Conservation (phyloP, 2,113 vertebrate genomes). For the Turnix velox region DNA sequence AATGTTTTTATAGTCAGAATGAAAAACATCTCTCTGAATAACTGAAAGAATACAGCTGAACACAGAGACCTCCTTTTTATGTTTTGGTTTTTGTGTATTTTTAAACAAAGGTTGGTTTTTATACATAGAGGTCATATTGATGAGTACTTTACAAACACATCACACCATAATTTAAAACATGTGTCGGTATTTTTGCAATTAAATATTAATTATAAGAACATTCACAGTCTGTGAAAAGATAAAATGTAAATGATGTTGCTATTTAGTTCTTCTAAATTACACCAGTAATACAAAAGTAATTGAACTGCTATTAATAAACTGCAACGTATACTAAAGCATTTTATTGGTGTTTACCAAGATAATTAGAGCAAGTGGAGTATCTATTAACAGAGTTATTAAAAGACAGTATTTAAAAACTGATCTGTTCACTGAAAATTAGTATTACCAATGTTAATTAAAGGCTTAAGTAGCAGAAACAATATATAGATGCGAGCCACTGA, state of each 20-base stretch:
- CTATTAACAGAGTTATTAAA: constrained; percentile 6
- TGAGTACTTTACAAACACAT: background rate
- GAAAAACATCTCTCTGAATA: background rate
- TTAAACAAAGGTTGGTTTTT: background rate
- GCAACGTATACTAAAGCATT: background rate
- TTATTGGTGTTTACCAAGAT: constrained; percentile 26
- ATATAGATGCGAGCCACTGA: background rate
- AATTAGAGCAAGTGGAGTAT: constrained; percentile 28
- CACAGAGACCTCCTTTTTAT: background rate
- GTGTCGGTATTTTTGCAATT: background rate
- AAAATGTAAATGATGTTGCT: background rate
- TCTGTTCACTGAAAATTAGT: background rate
- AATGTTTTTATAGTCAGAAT: background rate
- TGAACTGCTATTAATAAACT: constrained; percentile 34
- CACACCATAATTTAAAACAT: background rate
- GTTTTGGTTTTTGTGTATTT: no score
- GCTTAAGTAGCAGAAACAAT: constrained; percentile 8
- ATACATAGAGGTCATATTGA: background rate
- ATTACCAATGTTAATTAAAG: constrained; percentile 18
- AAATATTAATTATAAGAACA: background rate
- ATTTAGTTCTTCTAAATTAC: constrained; percentile 33
- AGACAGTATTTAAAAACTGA: background rate
- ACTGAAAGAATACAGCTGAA: background rate
- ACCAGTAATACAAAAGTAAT: constrained; percentile 24
- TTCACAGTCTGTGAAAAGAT: background rate